Percentiles rank a stretch among this genome's conserved stretches.
Conservation (phyloP, 2,113 vertebrate species). For the Paradisaea rubra region DNA sequence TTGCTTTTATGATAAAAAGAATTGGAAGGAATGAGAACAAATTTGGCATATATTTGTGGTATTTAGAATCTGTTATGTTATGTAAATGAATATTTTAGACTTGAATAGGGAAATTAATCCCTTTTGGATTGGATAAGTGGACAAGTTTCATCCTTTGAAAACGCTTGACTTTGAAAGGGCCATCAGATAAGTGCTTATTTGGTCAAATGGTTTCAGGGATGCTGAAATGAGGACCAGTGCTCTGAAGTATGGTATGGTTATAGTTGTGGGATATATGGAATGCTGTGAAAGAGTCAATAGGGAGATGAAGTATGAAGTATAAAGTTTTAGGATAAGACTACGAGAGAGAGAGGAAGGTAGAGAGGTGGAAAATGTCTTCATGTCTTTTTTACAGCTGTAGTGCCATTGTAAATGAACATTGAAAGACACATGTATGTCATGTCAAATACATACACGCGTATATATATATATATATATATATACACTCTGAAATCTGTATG, state of each 20-base stretch:
- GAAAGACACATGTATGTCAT: background rate
- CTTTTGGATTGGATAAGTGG: background rate
- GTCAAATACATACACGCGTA: background rate
- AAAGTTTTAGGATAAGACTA: background rate
- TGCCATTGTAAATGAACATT: background rate
- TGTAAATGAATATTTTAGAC: background rate
- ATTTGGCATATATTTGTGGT: background rate
- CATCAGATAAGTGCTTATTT: background rate
- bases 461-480: too few relatives aligned
- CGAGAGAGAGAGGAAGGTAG: background rate
- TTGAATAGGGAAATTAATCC: background rate
- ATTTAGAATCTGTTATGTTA: background rate
- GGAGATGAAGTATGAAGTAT: background rate
- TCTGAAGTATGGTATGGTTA: accelerated
- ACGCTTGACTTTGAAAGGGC: background rate
- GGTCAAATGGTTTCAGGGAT: background rate
- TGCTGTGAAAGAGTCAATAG: background rate
- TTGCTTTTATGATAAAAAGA: background rate
- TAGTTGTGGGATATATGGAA: background rate
- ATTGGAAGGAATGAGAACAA: accelerated
- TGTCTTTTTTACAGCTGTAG: background rate
- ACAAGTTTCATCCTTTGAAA: background rate
- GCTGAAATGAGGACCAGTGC: background rate
- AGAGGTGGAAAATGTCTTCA: background rate
- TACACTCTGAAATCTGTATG: background rate